phyloP scores from a whole-genome alignment of 2,888 invertebrate genomes.

The Apamea epomidion region DNA sequence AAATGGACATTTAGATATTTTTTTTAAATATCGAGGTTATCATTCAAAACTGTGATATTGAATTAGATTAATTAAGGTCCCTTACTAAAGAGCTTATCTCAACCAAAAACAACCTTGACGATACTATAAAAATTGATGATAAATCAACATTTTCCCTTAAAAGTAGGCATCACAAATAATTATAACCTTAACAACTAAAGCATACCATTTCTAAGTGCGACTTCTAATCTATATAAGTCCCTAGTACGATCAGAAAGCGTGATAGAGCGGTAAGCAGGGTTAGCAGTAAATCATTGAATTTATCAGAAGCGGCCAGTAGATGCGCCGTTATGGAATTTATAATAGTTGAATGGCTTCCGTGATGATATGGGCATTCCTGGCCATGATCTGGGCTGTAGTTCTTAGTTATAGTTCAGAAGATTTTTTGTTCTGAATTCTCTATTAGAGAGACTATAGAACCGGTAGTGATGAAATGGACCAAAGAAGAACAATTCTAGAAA shows the following conservation, averaged over 20 bases:
- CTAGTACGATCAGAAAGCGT: constrained; percentile 43
- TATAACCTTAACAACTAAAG: neutral
- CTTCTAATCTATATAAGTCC: constrained; percentile 27
- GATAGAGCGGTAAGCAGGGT: constrained; percentile 54
- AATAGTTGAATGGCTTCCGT: constrained; percentile 30
- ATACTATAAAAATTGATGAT: neutral
- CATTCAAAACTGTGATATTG: neutral
- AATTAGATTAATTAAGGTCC: neutral
- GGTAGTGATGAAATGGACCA: neutral
- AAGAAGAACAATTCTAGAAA: neutral
- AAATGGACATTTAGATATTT: neutral
- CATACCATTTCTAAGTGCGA: constrained; percentile 4
- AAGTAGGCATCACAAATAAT: constrained; percentile 9
- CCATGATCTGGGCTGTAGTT: constrained; percentile 6
- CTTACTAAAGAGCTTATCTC: neutral
- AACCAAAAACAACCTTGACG: neutral
- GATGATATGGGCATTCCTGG: constrained; percentile 30
- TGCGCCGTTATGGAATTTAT: constrained; percentile 57
- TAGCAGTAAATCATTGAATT: constrained; percentile 64
- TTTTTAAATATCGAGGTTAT: neutral
- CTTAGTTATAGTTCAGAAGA: neutral
- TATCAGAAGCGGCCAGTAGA: constrained; percentile 54
- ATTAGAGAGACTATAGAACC: neutral
- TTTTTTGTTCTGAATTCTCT: neutral
- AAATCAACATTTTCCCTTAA: neutral